Base-by-base conservation (phyloP, 2,888 invertebrate genomes). In the Acronicta leporina region DNA sequence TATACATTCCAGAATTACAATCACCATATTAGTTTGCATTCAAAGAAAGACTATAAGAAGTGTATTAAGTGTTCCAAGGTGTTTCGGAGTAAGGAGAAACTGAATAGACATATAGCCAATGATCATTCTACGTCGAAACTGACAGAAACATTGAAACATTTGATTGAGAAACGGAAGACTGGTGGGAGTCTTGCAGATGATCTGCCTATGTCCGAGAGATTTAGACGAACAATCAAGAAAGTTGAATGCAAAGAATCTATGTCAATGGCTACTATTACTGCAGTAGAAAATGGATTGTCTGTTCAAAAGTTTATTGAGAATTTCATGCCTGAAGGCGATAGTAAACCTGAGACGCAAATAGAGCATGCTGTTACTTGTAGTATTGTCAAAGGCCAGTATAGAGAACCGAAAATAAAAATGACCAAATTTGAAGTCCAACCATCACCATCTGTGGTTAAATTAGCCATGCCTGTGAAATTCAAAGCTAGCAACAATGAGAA, bases 1-100 rank as follows among this genome's bases (percentile, higher is more conserved):
- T 92, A 91, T 16, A 94, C 94, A 0, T 88, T 75, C 25, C 91
- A 93, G 57, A 92, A 93, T 51, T 92, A 86, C 30, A 82, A 91
- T n/a, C 87, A 91, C 11, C 94, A 94, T 41, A 73, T 88, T 48
- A 85, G 80, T n/a, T 66, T 86, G 8, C 93, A 92, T 51, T 83
- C 80, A 6, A 86, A 81, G 41, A 80, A 81, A 13, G 82, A 83
- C 5, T 56, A 59, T 0, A 87, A 90, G 25, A 83, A 81, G 14
- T 94, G 94, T 52, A 85, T 92, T 0, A 93, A 93, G 63, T 94
- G 94, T 38, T 73, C 77, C 0, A 68, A 79, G 48, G 72, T 68
- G 0, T 94, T 92, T 42, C 79, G 73, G 45, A 84, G 87, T 0
- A 85, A 81, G 10, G 63, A 71, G 0, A 82, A 83, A 14, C 68